Evolutionary conservation across 2,888 invertebrate genomes (phyloP), one percentile per base, ranked within the genome.

Genomic region (Blomia tropicalis): DNA sequence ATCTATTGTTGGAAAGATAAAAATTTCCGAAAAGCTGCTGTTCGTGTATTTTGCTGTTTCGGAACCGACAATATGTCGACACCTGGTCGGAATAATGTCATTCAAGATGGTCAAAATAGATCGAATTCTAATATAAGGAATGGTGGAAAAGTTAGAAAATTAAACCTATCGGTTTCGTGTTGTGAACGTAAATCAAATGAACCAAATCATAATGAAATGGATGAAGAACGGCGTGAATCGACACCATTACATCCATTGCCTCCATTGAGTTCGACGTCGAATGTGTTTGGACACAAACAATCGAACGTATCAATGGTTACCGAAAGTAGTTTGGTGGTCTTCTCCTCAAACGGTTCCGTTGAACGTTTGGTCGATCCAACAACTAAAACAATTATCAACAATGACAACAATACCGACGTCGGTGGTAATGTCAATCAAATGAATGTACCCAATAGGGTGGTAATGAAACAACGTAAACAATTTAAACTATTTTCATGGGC

Each of bases 1-100:
- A 58, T 58, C 14, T 58, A 58, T 27, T 58, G 59, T 41, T 58
- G 43, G 43, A 4, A 43, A 4, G 41, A 58, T 27, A 58, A 58
- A 22, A 32, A 2, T 4, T 58, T 58, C 36, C 36, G 59, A 2
- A 53, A 58, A 4, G 36, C 41, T 44, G 59, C 59, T 17, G 17
- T 41, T 14, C n/a, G 27, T 23, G 25, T 58, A 36, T 44, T 58
- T 2, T 58, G 36, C 25, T 58, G 59, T 27, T 32, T 27, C 23
- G 23, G 7, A n/a, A n/a, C 7, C 7, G 51, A 47, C 23, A n/a
- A 47, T 7, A 36, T 36, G 36, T 11, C 7, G 36, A 11, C 36
- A 36, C 7, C 17, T 11, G 7, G 36, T 11, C 7, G 36, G 36
- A 36, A 36, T 11, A 36, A 36, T 36, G n/a, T n/a, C n/a, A n/a